These are phyloP conservation scores for Babyrousa celebensis DNA, from an alignment of 2,797 vertebrate genomes.

Conservation along the genomic window DNA sequence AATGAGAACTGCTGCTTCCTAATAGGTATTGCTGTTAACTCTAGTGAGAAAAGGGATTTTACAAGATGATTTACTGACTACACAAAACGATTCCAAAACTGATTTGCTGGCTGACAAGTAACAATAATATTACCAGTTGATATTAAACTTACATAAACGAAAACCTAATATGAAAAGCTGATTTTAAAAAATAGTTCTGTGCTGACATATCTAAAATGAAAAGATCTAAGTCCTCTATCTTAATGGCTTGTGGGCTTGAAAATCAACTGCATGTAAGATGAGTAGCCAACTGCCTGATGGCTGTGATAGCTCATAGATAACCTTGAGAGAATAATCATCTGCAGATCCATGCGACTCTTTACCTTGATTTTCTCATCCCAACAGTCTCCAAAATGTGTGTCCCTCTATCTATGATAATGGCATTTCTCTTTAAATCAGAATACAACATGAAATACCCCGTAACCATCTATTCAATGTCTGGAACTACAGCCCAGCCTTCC, in stretches of 20 bases:
- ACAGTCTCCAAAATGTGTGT: not conserved
- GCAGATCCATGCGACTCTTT: not conserved
- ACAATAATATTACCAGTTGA: conserved; percentile 79
- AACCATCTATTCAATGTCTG: not conserved
- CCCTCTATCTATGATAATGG: not conserved
- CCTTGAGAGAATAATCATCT: not conserved
- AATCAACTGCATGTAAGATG: conserved; percentile 17
- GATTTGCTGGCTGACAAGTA: conserved; percentile 78
- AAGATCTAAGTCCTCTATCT: conserved; percentile 45
- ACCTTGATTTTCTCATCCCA: not conserved
- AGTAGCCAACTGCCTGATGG: not conserved
- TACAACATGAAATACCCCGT: not conserved
- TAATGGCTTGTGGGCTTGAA: conserved; percentile 74
- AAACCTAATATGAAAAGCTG: conserved; percentile 73
- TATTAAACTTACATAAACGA: conserved; percentile 76
- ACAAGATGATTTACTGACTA: conserved; percentile 80
- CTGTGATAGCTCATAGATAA: not conserved
- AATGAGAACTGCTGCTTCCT: conserved; percentile 84
- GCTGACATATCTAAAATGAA: conserved; percentile 67
- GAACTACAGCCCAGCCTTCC: not conserved
- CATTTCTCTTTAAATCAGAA: conserved; percentile 14
- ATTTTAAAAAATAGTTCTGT: conserved; percentile 67
- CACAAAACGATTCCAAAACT: conserved; percentile 48
- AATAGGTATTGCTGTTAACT: conserved; percentile 82
- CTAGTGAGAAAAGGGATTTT: conserved; percentile 79